phyloP scores from a whole-genome alignment of 2,113 vertebrate species.

The Cynoglossus semilaevis region DNA sequence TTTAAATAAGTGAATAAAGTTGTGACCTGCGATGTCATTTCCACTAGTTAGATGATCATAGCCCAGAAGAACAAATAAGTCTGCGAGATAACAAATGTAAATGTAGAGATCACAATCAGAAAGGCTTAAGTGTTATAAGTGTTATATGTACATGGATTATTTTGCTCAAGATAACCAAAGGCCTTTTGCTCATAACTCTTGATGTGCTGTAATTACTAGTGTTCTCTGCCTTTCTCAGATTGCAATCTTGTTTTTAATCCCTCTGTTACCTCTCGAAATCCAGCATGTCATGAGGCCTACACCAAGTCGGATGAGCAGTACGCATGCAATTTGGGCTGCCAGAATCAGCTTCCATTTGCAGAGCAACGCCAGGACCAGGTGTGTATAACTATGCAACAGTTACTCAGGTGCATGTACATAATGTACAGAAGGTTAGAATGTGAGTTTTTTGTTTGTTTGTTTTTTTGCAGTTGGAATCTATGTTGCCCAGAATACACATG shows the following conservation, averaged over 20 bases:
- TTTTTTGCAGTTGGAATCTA: constrained; percentile 81
- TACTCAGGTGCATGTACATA: neutral
- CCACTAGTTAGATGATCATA: too few species aligned
- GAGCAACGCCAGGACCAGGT: constrained; percentile 90
- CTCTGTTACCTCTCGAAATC: constrained; percentile 4
- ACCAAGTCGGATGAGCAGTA: constrained; percentile 87
- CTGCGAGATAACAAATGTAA: too few species aligned
- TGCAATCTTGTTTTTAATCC: constrained; percentile 12
- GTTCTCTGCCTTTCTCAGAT: neutral
- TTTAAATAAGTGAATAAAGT: too few species aligned
- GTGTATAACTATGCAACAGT: neutral
- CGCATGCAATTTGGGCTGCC: constrained; percentile 93
- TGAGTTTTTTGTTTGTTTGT: too few species aligned
- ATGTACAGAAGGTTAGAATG: neutral
- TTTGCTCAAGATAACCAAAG: too few species aligned
- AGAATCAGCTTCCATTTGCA: constrained; percentile 92
- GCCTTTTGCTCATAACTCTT: too few species aligned
- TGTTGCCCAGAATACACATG: constrained; percentile 94
- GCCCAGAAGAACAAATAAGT: too few species aligned
- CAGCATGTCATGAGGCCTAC: constrained; percentile 97
- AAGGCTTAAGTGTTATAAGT: too few species aligned
- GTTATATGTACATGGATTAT: too few species aligned
- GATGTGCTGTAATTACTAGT: too few species aligned
- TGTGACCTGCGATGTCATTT: too few species aligned
- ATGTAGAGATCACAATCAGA: too few species aligned